Percentiles rank a stretch among this genome's conserved stretches.
Conservation (phyloP, 2,888 invertebrate genomes). For the Rapana venosa region DNA sequence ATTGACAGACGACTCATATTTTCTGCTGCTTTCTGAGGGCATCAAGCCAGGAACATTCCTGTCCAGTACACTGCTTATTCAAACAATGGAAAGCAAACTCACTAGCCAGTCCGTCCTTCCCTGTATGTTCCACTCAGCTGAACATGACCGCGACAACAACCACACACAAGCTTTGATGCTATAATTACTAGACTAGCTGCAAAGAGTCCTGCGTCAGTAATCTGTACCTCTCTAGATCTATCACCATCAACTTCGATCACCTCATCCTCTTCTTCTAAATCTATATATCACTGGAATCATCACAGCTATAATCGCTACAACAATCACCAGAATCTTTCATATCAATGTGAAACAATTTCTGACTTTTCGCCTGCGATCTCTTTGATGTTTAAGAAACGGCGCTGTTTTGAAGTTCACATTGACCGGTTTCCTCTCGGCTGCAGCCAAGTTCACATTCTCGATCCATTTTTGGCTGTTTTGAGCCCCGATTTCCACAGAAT, state of each 20-base stretch:
- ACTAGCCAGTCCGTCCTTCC: slow-evolving; percentile 7
- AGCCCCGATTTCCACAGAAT: neutral
- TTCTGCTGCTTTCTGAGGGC: slow-evolving; percentile 16
- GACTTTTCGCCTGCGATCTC: neutral
- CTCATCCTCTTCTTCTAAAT: neutral
- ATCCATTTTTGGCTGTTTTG: neutral
- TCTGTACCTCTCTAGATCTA: neutral
- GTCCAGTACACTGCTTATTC: slow-evolving; percentile 28
- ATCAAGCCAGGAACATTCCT: slow-evolving; percentile 1
- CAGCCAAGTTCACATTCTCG: neutral
- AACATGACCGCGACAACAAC: slow-evolving; percentile 20
- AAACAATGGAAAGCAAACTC: slow-evolving; percentile 23
- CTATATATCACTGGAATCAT: neutral
- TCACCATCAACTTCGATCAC: neutral
- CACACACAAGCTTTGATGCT: slow-evolving; percentile 24
- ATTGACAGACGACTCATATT: neutral
- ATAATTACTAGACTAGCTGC: too few relatives aligned
- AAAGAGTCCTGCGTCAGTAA: neutral
- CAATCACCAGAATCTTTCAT: neutral
- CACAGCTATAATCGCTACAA: neutral
- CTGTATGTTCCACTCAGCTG: slow-evolving; percentile 1
- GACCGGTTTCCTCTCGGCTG: neutral
- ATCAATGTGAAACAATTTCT: neutral
- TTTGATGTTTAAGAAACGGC: neutral
- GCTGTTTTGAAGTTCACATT: neutral